Evolutionary conservation across 2,888 invertebrate species (phyloP), one percentile per base, ranked within the genome.

Genomic region (Glyphotaelius pellucidus): DNA sequence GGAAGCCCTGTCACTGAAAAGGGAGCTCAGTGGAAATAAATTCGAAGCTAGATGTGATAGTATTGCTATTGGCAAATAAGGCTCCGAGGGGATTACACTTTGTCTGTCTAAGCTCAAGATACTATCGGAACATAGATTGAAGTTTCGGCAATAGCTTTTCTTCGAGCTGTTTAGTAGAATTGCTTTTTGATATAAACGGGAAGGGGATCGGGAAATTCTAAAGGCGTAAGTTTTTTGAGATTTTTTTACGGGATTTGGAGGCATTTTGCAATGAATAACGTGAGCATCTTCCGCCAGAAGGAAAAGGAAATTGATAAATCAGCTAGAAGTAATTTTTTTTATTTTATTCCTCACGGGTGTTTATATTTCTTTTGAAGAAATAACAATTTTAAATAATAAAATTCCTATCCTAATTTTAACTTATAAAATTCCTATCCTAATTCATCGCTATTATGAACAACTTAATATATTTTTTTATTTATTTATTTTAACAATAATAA

Each of bases 51-150:
- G 31, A 35, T 67, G 52, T 31, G 31, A 87, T 67, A 87, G 87
- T 87, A 87, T 87, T 87, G 87, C 87, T 67, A 87, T 87, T 87
- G 87, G 87, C 87, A 87, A 87, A 87, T 87, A 87, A 87, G 87
- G 87, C 52, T 87, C 67, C 87, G 87, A 86, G 42, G 87, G 87
- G 87, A 87, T 87, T 87, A 87, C 87, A 67, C 52, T 67, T 15
- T 67, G 87, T 67, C 87, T 87, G 87, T 87, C 52, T 52, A 31
- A 87, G 87, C 87, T 87, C 87, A 30, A 67, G 87, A 87, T 87
- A 67, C 87, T 87, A 87, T 87, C 87, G 87, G 87, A 67, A 67
- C 87, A 87, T 52, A 87, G 87, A 87, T 87, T 87, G 87, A 87
- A 87, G 87, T 87, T 87, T 87, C 87, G 87, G 87, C 87, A 87